Base-by-base conservation (phyloP, 2,113 vertebrate genomes). In the Terrapene triunguis region DNA sequence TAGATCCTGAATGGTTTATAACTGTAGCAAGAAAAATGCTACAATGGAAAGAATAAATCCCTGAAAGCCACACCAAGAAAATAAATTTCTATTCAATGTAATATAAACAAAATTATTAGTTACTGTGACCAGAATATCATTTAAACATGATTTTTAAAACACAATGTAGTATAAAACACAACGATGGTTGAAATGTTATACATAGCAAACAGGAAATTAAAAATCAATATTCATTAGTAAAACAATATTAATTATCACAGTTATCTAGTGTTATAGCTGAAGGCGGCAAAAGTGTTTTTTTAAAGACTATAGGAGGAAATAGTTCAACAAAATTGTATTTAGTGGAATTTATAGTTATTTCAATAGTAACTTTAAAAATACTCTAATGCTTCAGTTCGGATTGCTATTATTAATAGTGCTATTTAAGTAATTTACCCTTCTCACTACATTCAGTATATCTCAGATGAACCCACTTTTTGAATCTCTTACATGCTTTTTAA, bases 1-100 rank as follows among this genome's bases (percentile, higher is more conserved):
- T 87, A 95, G 78, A 91, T 62, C 65, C 78, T 95, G 62, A 89
- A 78, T 76, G 80, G 11, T 83, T 93, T 91, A 83, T 69, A 74
- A 35, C 86, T 27, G 1, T 91, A 42, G 54, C 35, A 89, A 94
- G 85, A 84, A 82, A 90, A 87, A 65, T 12, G 24, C 69, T 55
- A 50, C 0, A 0, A 76, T 96, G 88, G 72, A 88, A n/a, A 69
- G 89, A 91, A 89, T 10, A 84, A 4, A 9, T 29, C 74, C 19
- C 76, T 84, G 44, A 81, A 90, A 47, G 62, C 78, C 16, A 74
- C 84, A 84, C 55, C 27, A 55, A 51, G 5, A 14, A 54, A 86
- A 11, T 62, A 80, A 87, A 10, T 88, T 47, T 89, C 27, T 87
- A 74, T 82, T 78, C 47, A 82, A 17, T 89, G 14, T 11, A 78